These are phyloP conservation scores for Lordiphosa collinella DNA, from an alignment of 1,140 invertebrate genomes.

Conservation along the genomic window DNA sequence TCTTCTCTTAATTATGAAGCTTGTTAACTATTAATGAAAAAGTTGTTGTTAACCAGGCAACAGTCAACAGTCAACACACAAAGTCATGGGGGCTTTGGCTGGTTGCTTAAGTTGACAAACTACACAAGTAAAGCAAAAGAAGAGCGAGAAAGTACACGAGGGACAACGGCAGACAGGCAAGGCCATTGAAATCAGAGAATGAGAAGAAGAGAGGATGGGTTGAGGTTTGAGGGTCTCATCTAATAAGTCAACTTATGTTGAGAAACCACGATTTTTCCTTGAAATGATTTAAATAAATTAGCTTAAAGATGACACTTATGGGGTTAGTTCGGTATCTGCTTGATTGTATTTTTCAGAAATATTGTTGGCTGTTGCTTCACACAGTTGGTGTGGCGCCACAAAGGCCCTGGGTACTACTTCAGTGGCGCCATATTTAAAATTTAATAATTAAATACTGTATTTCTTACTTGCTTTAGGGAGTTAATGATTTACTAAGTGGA, in stretches of 20 bases:
- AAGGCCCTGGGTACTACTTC: too few relatives aligned
- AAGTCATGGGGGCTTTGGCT: conserved; percentile 7
- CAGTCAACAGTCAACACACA: conserved; percentile 41
- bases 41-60: conserved; percentile 66
- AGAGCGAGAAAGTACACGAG: neutral
- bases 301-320: neutral
- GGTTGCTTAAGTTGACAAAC: conserved; percentile 1
- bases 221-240: neutral
- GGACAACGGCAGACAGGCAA: too few relatives aligned
- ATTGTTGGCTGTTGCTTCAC: too few relatives aligned
- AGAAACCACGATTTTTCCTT: conserved; percentile 1
- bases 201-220: too few relatives aligned
- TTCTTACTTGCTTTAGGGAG: too few relatives aligned
- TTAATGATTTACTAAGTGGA: too few relatives aligned
- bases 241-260: conserved; percentile 9
- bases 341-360: too few relatives aligned
- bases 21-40: conserved; percentile 78
- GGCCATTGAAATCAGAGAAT: too few relatives aligned
- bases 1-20: conserved; percentile 69
- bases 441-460: too few relatives aligned
- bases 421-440: too few relatives aligned
- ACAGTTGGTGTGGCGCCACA: too few relatives aligned
- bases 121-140: conserved; percentile 1
- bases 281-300: conserved; percentile 4
- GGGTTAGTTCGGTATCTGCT: too few relatives aligned